Base-by-base conservation (phyloP, 2,797 vertebrate species). In the Chiroxiphia lanceolata region DNA sequence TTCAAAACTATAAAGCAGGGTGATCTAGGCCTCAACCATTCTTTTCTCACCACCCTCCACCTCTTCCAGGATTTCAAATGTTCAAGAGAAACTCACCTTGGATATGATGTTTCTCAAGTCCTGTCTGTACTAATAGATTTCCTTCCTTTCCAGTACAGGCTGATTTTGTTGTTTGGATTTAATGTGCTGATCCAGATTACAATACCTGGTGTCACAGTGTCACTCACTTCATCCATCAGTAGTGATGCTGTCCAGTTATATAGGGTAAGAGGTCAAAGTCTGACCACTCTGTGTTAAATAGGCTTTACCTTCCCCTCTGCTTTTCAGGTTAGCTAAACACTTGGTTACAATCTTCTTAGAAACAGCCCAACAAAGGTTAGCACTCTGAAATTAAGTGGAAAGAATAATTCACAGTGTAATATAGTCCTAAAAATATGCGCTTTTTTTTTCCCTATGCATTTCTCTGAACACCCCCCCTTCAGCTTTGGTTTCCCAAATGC, bases 261-360 rank as follows among this genome's bases (percentile, higher is more conserved):
- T 2, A 15, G 0, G 0, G 8, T 42, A 36, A 44, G 26, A 80
- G 12, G 50, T 4, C 33, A 36, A 80, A 74, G 9, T 47, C 45
- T 68, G 42, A 47, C 15, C 2, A 4, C 18, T 68, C 8, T 47
- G 10, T 29, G 9, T 50, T 64, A 34, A 87, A 79, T 25, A 64
- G 20, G n/a, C 17, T 75, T 87, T 69, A 47, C 8, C 27, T 79
- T 82, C 17, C 16, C 11, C 8, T 64, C 44, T 56, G 4, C 25
- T 5, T 83, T 93, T 38, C 40, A 44, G 38, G 9, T 65, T 54
- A 54, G 12, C 22, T 87, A 51, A 85, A 65, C 57, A 51, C 13
- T 56, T 70, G 21, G 13, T 83, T 65, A 25, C 50, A 50, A 8
- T 34, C 33, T 42, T 72, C 42, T 65, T 53, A 76, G 47, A 59